A percentile compares a stretch with the other conserved stretches of the same genome.
phyloP scores from a whole-genome alignment of 1,140 invertebrate genomes.

The Drosophila parabipectinata region DNA sequence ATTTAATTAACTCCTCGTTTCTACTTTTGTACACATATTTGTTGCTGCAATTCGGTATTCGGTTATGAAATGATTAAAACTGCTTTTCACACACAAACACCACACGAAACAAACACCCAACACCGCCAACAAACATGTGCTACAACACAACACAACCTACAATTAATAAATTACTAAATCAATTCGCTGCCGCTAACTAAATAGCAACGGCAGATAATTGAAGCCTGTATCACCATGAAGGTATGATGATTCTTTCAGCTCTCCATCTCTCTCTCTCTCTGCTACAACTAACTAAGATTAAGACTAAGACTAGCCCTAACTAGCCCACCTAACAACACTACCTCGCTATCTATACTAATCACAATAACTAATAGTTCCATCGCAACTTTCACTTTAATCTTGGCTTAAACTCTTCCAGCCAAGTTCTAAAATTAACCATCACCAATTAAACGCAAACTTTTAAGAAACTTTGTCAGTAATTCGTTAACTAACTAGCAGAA shows the following conservation, averaged over 20 bases:
- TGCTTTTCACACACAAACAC: slow-evolving; percentile 43
- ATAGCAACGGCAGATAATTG: slow-evolving; percentile 92
- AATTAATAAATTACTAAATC: slow-evolving; percentile 60
- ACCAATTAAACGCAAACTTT: slow-evolving; percentile 15
- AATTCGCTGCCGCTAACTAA: slow-evolving; percentile 68
- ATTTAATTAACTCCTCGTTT: slow-evolving; percentile 69
- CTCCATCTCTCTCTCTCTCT: slow-evolving; percentile 35
- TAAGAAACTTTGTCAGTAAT: slow-evolving; percentile 6
- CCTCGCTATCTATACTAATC: slow-evolving; percentile 41
- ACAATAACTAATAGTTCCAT: slow-evolving; percentile 34
- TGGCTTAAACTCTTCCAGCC: slow-evolving; percentile 16
- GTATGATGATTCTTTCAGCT: slow-evolving; percentile 86
- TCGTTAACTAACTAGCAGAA: slow-evolving; percentile 53
- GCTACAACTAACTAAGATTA: slow-evolving; percentile 40
- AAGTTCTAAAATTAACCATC: slow-evolving; percentile 41
- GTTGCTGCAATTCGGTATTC: slow-evolving; percentile 65
- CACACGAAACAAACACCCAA: slow-evolving; percentile 28
- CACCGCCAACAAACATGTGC: slow-evolving; percentile 34
- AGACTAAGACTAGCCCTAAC: slow-evolving; percentile 38
- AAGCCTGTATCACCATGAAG: slow-evolving; percentile 95
- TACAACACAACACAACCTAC: slow-evolving; percentile 40
- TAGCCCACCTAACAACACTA: slow-evolving; percentile 26
- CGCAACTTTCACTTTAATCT: slow-evolving; percentile 52
- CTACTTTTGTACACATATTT: slow-evolving; percentile 58
- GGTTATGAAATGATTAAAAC: slow-evolving; percentile 19